These are phyloP conservation scores for Centroberyx gerrardi DNA, from an alignment of 2,797 vertebrate genomes.

Conservation along the genomic window DNA sequence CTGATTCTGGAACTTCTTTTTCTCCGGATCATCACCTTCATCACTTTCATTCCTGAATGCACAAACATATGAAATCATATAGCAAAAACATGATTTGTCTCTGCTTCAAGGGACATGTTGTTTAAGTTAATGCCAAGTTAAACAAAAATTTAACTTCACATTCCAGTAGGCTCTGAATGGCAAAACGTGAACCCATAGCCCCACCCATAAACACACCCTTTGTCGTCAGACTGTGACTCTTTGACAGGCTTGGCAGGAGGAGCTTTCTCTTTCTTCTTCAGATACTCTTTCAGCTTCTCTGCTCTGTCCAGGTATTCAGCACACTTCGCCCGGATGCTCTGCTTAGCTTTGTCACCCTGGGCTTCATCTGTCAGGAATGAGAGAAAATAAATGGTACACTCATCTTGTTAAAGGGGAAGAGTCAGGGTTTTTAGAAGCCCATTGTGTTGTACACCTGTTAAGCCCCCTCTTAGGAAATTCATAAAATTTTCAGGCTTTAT, in stretches of 20 bases:
- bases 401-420: not conserved
- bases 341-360: slow-evolving; percentile 95
- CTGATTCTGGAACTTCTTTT: slow-evolving; percentile 98
- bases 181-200: slow-evolving; percentile 1
- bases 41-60: slow-evolving; percentile 95
- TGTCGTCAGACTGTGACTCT: slow-evolving; percentile 93
- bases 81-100: not conserved
- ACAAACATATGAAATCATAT: slow-evolving; percentile 27
- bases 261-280: slow-evolving; percentile 94
- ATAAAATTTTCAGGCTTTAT: not conserved
- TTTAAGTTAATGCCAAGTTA: not conserved
- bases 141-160: slow-evolving; percentile 18
- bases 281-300: slow-evolving; percentile 95
- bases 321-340: slow-evolving; percentile 95
- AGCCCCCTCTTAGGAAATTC: no score
- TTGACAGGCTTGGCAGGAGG: slow-evolving; percentile 94
- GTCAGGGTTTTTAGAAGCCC: not conserved
- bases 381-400: not conserved
- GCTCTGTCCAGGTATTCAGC: slow-evolving; percentile 96
- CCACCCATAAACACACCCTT: slow-evolving; percentile 90
- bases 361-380: slow-evolving; percentile 90
- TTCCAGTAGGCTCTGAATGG: slow-evolving; percentile 26
- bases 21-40: slow-evolving; percentile 95
- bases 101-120: not conserved
- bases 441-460: not conserved